Evolutionary conservation across 2,888 invertebrate species (phyloP).

Genomic region (Heliconius erato): DNA sequence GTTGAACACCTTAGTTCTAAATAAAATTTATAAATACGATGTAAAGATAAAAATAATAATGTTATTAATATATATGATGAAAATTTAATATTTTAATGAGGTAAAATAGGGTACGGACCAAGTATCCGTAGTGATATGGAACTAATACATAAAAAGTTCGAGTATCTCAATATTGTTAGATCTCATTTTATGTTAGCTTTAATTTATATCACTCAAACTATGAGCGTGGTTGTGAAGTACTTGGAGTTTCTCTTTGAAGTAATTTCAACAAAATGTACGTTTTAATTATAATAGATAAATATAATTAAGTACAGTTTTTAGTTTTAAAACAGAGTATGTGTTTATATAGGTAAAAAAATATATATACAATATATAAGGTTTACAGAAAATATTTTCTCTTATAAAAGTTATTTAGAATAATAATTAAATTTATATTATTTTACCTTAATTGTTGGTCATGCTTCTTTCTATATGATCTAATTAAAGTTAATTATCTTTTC

Average conservation of each 20-base stretch:
- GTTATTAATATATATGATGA: too few relatives aligned
- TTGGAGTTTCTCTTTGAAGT: conserved; percentile 6
- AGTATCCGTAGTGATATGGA: too few relatives aligned
- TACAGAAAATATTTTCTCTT: background rate
- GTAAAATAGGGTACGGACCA: too few relatives aligned
- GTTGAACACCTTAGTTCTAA: too few relatives aligned
- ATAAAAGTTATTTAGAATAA: background rate
- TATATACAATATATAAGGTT: background rate
- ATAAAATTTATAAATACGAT: too few relatives aligned
- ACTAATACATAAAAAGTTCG: background rate
- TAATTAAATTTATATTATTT: background rate
- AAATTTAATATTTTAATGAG: too few relatives aligned
- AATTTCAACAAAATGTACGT: conserved; percentile 1
- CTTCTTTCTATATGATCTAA: background rate
- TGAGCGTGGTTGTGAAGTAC: background rate
- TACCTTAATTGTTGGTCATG: background rate
- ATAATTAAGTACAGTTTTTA: background rate
- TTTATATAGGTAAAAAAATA: background rate
- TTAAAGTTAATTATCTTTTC: background rate
- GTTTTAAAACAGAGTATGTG: background rate
- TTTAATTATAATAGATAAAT: background rate
- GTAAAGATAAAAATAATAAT: too few relatives aligned
- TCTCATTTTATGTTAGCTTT: conserved; percentile 2
- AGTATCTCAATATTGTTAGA: conserved; percentile 2
- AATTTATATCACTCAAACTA: conserved; percentile 13